Percentiles rank a stretch among this genome's conserved stretches.
Evolutionary conservation across 2,113 vertebrate genomes (phyloP).

Genomic region (Ptilonorhynchus violaceus): DNA sequence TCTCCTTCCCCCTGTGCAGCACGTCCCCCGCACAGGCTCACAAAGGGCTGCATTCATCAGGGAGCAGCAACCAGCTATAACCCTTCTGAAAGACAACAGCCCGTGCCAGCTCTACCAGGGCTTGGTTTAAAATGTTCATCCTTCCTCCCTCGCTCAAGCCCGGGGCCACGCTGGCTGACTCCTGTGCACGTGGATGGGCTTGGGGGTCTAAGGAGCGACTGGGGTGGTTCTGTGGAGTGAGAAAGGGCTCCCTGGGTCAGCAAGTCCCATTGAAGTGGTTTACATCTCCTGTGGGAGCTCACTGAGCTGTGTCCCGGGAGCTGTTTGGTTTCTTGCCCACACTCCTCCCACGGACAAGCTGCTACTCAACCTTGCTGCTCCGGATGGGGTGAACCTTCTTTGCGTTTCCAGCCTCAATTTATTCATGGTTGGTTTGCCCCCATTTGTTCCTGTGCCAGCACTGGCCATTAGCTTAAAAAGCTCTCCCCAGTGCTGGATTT

Average conservation of each 20-base stretch:
- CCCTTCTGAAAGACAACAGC: background rate
- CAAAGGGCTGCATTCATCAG: constrained; percentile 26
- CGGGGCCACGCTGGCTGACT: background rate
- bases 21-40: background rate
- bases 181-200: background rate
- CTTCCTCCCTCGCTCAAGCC: background rate
- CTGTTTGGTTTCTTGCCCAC: background rate
- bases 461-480: background rate
- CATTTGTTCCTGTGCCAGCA: background rate
- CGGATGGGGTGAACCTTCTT: background rate
- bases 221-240: background rate
- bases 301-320: background rate
- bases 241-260: background rate
- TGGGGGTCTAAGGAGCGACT: background rate
- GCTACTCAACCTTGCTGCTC: background rate
- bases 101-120: constrained; percentile 23
- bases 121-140: background rate
- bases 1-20: constrained; percentile 22
- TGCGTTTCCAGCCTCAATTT: constrained; percentile 6
- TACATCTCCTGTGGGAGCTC: background rate
- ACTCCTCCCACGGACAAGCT: background rate
- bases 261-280: background rate
- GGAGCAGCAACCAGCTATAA: background rate
- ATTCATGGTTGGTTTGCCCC: background rate
- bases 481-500: background rate